Conservation (phyloP, 2,888 invertebrate genomes). For the Ernsta delagoae region DNA sequence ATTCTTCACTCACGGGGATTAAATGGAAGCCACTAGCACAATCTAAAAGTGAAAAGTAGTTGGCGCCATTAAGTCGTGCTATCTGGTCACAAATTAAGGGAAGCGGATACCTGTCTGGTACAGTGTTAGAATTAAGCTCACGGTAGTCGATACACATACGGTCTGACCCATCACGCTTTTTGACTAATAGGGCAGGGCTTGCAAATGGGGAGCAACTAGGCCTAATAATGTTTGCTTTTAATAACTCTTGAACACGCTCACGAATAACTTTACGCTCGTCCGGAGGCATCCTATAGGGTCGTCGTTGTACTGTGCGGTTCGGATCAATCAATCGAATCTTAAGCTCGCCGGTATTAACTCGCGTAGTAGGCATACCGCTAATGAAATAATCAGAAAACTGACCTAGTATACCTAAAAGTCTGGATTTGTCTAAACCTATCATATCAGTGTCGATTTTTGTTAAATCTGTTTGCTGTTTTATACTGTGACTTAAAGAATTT, state of each 20-base stretch:
- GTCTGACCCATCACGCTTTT: slow-evolving; percentile 40
- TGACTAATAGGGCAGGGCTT: slow-evolving; percentile 39
- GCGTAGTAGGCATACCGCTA: slow-evolving; percentile 27
- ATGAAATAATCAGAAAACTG: slow-evolving; percentile 35
- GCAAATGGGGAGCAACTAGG: slow-evolving; percentile 34
- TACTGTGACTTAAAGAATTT: neutral
- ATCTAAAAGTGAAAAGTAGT: slow-evolving; percentile 36
- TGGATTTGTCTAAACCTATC: neutral
- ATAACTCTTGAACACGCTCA: neutral
- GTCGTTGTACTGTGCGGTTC: slow-evolving; percentile 35
- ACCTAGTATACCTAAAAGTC: slow-evolving; percentile 14
- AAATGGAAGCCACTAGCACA: slow-evolving; percentile 38
- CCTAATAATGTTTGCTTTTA: slow-evolving; percentile 15
- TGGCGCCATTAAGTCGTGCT: slow-evolving; percentile 32
- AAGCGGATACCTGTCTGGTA: slow-evolving; percentile 36
- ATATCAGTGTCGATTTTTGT: neutral
- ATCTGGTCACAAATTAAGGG: slow-evolving; percentile 38
- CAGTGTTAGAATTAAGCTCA: slow-evolving; percentile 38
- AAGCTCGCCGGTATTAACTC: slow-evolving; percentile 38
- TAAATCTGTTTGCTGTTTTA: neutral
- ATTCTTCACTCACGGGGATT: slow-evolving; percentile 35
- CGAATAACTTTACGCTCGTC: slow-evolving; percentile 29
- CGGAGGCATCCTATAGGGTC: slow-evolving; percentile 33
- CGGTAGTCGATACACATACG: slow-evolving; percentile 42
- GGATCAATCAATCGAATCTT: slow-evolving; percentile 26